Conservation (phyloP, 1,140 invertebrate genomes). For the Globodera rostochiensis region DNA sequence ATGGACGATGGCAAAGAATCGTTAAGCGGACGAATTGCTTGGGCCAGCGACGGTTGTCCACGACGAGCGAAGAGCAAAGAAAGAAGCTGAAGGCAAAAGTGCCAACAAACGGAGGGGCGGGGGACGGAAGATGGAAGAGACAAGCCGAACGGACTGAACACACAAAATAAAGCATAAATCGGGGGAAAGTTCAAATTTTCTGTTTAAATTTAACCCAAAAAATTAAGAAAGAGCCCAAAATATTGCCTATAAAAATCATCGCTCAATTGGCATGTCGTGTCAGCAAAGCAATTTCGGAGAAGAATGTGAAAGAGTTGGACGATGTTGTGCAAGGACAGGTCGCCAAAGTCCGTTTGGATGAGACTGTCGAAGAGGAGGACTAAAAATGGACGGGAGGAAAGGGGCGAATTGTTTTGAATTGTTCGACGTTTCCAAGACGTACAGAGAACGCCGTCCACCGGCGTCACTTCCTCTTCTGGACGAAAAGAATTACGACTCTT, state of each 20-base stretch:
- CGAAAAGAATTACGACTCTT: conserved; percentile 6
- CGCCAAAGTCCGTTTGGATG: conserved; percentile 24
- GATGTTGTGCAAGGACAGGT: conserved; percentile 22
- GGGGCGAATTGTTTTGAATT: neutral
- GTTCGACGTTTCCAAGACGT: too few relatives aligned
- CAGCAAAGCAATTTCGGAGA: conserved; percentile 20
- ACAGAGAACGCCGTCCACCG: conserved; percentile 27
- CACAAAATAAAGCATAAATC: neutral
- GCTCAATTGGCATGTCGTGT: conserved; percentile 14
- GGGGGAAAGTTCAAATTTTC: neutral
- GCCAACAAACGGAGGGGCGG: conserved; percentile 23
- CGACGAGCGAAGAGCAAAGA: neutral
- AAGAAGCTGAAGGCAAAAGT: conserved; percentile 8
- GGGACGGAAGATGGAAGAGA: neutral
- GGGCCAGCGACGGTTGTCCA: neutral
- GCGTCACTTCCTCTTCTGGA: conserved; percentile 12
- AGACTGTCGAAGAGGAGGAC: conserved; percentile 26
- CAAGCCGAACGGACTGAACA: conserved; percentile 10
- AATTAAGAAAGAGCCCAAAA: neutral
- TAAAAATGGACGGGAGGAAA: conserved; percentile 9
- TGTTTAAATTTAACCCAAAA: neutral
- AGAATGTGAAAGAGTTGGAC: conserved; percentile 27
- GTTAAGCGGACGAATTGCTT: conserved; percentile 11
- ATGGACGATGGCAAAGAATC: neutral
- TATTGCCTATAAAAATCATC: conserved; percentile 27